These are phyloP conservation scores for Phrynocephalus vlangalii DNA, from an alignment of 2,797 vertebrate species.

Conservation along the genomic window DNA sequence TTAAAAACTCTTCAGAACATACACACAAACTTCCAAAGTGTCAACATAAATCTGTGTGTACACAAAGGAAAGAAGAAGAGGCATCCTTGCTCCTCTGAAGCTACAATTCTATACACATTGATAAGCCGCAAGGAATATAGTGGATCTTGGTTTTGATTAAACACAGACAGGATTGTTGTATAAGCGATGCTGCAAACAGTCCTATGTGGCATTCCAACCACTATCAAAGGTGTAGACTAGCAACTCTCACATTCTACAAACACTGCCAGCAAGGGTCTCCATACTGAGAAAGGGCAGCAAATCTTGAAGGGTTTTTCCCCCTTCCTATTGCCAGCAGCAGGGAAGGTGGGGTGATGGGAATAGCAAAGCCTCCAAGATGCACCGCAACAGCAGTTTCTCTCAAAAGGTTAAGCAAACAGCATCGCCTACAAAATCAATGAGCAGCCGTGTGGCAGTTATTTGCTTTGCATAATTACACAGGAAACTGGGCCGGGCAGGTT, in stretches of 20 bases:
- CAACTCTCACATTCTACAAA: too few relatives aligned
- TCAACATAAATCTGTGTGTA: not conserved
- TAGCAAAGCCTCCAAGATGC: conserved; percentile 13
- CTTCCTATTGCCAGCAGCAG: not conserved
- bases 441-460: conserved; percentile 72
- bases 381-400: conserved; percentile 54
- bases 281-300: not conserved
- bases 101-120: not conserved
- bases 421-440: conserved; percentile 74
- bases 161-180: not conserved
- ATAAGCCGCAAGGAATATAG: too few relatives aligned
- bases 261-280: not conserved
- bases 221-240: not conserved
- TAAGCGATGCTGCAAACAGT: not conserved
- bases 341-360: not conserved
- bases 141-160: not conserved
- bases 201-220: not conserved
- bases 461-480: conserved; percentile 74
- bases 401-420: conserved; percentile 84
- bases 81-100: not conserved
- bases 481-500: conserved; percentile 52
- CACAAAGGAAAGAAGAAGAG: not conserved
- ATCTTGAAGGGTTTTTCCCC: not conserved
- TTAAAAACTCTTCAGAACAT: not conserved
- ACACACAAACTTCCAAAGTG: not conserved